Base-by-base conservation (phyloP, 2,888 invertebrate genomes). In the Macrosoma leucophasiata region DNA sequence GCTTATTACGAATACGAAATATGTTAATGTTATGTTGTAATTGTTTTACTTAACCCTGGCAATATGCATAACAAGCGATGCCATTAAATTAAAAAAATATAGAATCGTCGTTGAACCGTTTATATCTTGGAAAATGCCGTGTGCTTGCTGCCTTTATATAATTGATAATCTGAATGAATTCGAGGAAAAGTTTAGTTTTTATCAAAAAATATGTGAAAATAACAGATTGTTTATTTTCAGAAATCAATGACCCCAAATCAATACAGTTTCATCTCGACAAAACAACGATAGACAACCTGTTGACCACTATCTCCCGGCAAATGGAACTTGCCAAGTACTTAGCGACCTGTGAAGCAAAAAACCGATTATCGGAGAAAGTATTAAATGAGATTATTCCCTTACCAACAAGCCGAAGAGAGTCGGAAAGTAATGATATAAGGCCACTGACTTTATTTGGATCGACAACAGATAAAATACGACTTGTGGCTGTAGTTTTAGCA, bases 241-340 rank as follows among this genome's bases (percentile, higher is more conserved):
- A 78, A 59, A 59, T 73, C 24, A 73, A 84, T 36, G 77, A 85
- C 36, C 69, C 84, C 11, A 84, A 86, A 43, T 84, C 87, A 1
- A 78, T 92, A 23, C 87, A 90, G 4, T 89, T 93, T 84, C 89
- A 90, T 66, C 81, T 93, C 59, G 90, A 90, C 64, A 87, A 88
- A 13, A 82, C 85, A 41, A 89, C 90, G n/a, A 88, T 94, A 45
- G 90, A 90, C 62, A 90, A 89, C 46, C 90, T 95, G 46, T 90
- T 95, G 48, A 90, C 90, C 34, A 92, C 92, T 0, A 91, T 96
- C 44, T 86, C 88, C 3, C 81, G 91, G n/a, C 96, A 96, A 66
- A 88, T 91, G 50, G 94, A 96, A 52, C 85, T 95, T 1, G 89
- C 90, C 0, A 91, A 92, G 50, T 93, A 90, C 62, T 66, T 94